Base-by-base conservation (phyloP, 2,797 vertebrate species). In the Sus cebifrons region DNA sequence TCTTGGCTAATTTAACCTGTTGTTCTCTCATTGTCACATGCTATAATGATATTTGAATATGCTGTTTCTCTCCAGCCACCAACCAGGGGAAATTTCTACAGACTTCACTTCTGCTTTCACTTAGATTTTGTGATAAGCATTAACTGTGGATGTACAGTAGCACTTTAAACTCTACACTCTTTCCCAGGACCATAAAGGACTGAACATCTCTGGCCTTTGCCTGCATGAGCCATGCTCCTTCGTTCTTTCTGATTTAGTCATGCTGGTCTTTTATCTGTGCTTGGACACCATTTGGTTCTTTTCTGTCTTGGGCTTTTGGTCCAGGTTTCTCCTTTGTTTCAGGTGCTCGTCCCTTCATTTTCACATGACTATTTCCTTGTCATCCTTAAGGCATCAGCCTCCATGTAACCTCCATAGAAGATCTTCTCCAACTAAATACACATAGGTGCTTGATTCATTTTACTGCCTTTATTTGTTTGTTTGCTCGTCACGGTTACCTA, bases 81-180 rank as follows among this genome's bases (percentile, higher is more conserved):
- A 86, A 83, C 27, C 36, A 83, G n/a, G 87, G 96, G 86, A 98
- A 98, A 97, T 93, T 91, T 97, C 49, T 96, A 58, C 13, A 40
- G 86, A 56, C n/a, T 84, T 95, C 84, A 97, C 75, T 97, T 97
- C 90, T 93, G 83, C 86, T 96, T 94, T 98, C 74, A 65, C 23
- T 86, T 94, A 92, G 12, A 52, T 91, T 82, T 60, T 89, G 40
- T 25, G 40, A 0, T 0, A 54, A 32, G 15, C 23, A 97, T 94
- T 96, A 86, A 16, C 74, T 89, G 74, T 40, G 32, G 16, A 13
- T 89, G 91, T 96, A 14, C 10, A 73, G 25, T 6, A 79, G 65
- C n/a, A 14, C 32, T 68, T 88, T 21, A 84, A 70, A 78, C n/a
- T 54, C 17, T 16, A 44, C 2, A 13, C 70, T 32, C 20, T 81